phyloP scores from a whole-genome alignment of 2,797 vertebrate species.

The Gallinago stenura region DNA sequence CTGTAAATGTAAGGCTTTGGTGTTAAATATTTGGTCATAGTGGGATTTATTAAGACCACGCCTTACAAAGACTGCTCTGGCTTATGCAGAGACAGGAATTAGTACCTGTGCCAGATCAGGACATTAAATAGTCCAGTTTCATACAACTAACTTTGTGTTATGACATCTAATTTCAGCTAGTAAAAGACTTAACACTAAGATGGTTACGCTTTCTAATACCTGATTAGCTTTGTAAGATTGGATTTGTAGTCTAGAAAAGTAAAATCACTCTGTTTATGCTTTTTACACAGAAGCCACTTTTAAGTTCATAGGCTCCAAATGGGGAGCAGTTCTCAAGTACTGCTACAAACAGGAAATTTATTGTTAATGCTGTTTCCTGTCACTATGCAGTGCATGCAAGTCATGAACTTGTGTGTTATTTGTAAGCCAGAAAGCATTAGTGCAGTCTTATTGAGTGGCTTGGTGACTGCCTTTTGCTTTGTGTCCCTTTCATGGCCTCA shows the following conservation, averaged over 20 bases:
- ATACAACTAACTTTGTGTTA: fast-evolving
- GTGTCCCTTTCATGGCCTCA: background rate
- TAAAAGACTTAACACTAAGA: background rate
- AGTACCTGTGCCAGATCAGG: background rate
- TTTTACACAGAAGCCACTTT: background rate
- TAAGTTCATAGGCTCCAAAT: background rate
- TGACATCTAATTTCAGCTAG: background rate
- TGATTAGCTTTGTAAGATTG: background rate
- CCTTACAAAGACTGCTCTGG: background rate
- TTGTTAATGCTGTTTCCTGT: background rate
- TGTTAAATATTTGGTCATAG: background rate
- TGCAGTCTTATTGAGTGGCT: background rate
- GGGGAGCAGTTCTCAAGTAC: background rate
- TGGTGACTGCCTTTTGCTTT: background rate
- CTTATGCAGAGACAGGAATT: background rate
- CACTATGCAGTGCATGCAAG: background rate
- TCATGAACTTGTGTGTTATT: background rate
- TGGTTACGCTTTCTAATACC: background rate
- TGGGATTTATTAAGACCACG: background rate
- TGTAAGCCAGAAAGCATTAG: background rate
- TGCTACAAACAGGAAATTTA: background rate
- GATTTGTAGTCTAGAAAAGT: background rate
- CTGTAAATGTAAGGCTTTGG: background rate
- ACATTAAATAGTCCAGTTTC: background rate
- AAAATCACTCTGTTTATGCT: background rate